These are phyloP conservation scores for Ceyx margarethae DNA, from an alignment of 2,113 vertebrate genomes.

Conservation along the genomic window DNA sequence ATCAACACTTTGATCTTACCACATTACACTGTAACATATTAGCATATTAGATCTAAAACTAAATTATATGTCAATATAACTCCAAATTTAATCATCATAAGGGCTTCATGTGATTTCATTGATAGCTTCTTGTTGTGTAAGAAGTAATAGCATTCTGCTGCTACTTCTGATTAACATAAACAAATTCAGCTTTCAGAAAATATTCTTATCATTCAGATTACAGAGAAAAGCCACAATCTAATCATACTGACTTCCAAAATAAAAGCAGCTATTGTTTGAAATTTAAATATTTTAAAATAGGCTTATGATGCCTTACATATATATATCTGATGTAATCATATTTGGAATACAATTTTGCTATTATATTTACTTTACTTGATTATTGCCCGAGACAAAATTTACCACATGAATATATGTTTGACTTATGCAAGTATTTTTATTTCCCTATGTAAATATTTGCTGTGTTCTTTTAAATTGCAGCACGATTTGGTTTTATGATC, in stretches of 20 bases:
- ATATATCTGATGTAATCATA: background rate
- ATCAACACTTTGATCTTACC: background rate
- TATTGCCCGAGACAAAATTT: background rate
- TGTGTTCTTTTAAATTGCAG: background rate
- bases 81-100: constrained; percentile 39
- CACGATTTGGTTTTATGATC: background rate
- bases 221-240: background rate
- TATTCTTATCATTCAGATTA: background rate
- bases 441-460: background rate
- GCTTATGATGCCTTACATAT: background rate
- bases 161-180: constrained; percentile 18
- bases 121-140: background rate
- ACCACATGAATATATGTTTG: background rate
- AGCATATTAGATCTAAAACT: constrained; percentile 35
- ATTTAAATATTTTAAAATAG: background rate
- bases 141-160: background rate
- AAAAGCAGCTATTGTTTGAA: background rate
- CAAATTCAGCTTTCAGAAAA: constrained; percentile 26
- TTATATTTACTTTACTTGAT: background rate
- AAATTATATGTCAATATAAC: constrained; percentile 34
- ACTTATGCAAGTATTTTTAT: background rate
- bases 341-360: background rate
- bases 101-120: constrained; percentile 8
- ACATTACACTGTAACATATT: background rate
- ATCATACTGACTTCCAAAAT: background rate